Percentiles rank a stretch among this genome's conserved stretches.
phyloP scores from a whole-genome alignment of 2,113 vertebrate genomes.

The Charina bottae region DNA sequence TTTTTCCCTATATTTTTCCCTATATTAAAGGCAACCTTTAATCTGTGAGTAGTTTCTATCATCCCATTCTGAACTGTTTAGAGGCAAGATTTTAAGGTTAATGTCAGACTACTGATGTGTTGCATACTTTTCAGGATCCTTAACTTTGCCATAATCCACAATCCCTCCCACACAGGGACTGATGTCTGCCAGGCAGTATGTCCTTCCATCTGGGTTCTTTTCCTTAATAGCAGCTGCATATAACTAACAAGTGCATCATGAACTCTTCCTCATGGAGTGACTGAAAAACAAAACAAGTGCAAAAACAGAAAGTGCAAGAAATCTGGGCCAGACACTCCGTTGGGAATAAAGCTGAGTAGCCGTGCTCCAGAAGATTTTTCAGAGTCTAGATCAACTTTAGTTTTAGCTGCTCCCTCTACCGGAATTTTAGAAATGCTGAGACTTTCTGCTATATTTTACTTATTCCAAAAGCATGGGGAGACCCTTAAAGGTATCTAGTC shows the following conservation, averaged over 20 bases:
- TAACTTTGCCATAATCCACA: not conserved
- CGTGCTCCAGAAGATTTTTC: not conserved
- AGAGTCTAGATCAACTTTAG: constrained; percentile 21
- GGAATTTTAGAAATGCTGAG: constrained; percentile 42
- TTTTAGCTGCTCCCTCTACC: constrained; percentile 23
- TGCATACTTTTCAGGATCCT: rapidly evolving
- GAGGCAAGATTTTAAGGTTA: not conserved
- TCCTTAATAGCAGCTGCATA: constrained; percentile 6
- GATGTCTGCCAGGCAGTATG: rapidly evolving
- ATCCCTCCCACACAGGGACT: not conserved
- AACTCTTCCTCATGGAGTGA: not conserved
- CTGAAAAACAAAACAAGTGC: constrained; percentile 6
- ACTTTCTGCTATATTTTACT: constrained; percentile 53
- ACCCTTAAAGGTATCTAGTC: not conserved
- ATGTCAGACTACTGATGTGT: rapidly evolving
- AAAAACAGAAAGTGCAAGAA: constrained; percentile 24
- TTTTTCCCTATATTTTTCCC: not conserved
- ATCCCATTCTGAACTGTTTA: not conserved
- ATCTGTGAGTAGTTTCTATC: not conserved
- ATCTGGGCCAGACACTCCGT: constrained; percentile 49
- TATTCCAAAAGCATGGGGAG: not conserved
- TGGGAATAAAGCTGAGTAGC: constrained; percentile 37
- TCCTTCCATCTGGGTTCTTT: constrained; percentile 12
- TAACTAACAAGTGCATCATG: constrained; percentile 16
- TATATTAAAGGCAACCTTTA: not conserved